A percentile compares a stretch with the other conserved stretches of the same genome.
phyloP scores from a whole-genome alignment of 2,888 invertebrate genomes.

The Synergus itoensis region DNA sequence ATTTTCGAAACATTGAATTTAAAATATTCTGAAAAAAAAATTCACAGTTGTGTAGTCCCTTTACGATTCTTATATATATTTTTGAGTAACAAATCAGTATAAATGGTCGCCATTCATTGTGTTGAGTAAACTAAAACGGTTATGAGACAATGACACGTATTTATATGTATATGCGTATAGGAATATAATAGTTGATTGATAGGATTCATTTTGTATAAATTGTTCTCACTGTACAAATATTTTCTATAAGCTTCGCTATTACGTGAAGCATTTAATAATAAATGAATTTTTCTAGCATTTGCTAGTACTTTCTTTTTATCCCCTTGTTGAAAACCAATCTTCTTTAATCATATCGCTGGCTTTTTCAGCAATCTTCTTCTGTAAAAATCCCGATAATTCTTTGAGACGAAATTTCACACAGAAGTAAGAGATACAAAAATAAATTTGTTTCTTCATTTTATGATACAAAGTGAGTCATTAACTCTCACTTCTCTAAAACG shows the following conservation, averaged over 20 bases:
- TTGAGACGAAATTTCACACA: too few species aligned
- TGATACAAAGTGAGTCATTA: too few species aligned
- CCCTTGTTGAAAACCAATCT: neutral
- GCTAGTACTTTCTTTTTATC: neutral
- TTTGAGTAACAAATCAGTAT: neutral
- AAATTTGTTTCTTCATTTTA: too few species aligned
- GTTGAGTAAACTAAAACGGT: constrained; percentile 12
- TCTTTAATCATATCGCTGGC: too few species aligned
- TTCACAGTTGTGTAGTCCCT: too few species aligned
- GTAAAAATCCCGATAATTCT: too few species aligned
- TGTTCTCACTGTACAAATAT: constrained; percentile 69
- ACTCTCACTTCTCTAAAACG: too few species aligned
- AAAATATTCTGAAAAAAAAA: too few species aligned
- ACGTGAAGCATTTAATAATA: constrained; percentile 16
- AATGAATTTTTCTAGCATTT: constrained; percentile 37
- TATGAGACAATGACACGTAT: constrained; percentile 18
- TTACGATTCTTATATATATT: neutral
- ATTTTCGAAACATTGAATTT: too few species aligned
- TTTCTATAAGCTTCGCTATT: constrained; percentile 58
- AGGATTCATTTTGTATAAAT: constrained; percentile 69
- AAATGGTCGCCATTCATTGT: constrained; percentile 7
- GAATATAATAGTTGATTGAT: constrained; percentile 16
- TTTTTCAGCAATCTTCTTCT: too few species aligned
- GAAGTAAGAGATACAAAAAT: too few species aligned
- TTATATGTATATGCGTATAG: constrained; percentile 28